These are phyloP conservation scores for Argya squamiceps DNA, from an alignment of 2,797 vertebrate genomes.

Conservation along the genomic window DNA sequence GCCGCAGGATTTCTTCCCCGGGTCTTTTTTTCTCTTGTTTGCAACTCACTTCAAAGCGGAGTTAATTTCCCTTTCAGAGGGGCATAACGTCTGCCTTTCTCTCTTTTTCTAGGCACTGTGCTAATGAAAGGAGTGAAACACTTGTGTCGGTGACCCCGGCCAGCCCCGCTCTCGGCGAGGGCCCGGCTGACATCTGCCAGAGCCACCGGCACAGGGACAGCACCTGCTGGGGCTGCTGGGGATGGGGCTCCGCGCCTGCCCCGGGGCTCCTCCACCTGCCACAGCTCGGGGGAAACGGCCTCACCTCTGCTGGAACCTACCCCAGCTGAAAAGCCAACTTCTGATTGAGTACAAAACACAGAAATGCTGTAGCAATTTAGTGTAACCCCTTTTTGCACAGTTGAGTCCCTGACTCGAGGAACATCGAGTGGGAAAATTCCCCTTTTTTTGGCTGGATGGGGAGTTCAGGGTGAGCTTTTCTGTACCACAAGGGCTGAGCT, in stretches of 20 bases:
- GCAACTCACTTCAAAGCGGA: not conserved
- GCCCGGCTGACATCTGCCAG: not conserved
- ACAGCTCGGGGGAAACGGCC: not conserved
- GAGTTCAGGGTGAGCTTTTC: not conserved
- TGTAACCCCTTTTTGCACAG: not conserved
- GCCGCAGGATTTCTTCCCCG: not conserved
- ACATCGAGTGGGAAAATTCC: not conserved
- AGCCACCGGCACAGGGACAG: rapidly evolving
- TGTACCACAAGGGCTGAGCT: not conserved
- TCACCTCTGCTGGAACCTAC: not conserved
- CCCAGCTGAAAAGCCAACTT: not conserved
- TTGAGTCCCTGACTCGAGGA: not conserved
- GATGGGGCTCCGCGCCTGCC: not conserved
- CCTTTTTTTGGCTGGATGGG: too few relatives aligned
- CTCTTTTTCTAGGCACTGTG: not conserved
- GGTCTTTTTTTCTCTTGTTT: not conserved
- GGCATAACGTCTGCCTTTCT: not conserved
- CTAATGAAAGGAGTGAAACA: constrained; percentile 24
- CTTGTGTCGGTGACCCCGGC: not conserved
- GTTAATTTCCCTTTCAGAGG: constrained; percentile 23
- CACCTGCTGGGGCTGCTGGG: not conserved
- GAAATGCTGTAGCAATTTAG: not conserved
- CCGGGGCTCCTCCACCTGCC: not conserved
- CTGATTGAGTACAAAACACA: not conserved
- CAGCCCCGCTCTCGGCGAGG: rapidly evolving